Percentiles rank a stretch among this genome's conserved stretches.
These are phyloP conservation scores for Eristalinus aeneus DNA, from an alignment of 2,888 invertebrate genomes.

Conservation along the genomic window DNA sequence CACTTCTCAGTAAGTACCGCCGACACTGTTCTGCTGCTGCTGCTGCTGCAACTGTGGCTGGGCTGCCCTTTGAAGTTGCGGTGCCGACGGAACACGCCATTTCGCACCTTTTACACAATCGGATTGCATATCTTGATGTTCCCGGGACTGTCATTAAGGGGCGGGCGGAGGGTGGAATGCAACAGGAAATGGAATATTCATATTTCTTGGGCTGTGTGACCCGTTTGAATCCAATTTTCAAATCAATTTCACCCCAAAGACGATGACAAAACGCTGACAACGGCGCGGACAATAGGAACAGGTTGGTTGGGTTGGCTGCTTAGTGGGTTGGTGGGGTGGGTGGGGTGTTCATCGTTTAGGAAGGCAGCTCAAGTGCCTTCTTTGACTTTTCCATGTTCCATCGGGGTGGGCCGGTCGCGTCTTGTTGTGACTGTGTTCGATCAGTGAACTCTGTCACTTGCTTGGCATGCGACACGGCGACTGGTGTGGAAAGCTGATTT, in stretches of 20 bases:
- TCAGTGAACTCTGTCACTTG: conserved; percentile 48
- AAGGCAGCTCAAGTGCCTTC: not conserved
- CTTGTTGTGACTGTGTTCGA: conserved; percentile 24
- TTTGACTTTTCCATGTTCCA: not conserved
- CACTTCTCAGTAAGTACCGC: conserved; percentile 30
- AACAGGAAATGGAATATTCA: conserved; percentile 52
- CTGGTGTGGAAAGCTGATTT: conserved; percentile 36
- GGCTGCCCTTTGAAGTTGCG: conserved; percentile 34
- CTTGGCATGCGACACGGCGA: not conserved
- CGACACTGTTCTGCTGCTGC: not conserved
- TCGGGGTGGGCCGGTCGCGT: not conserved
- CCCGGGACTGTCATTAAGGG: not conserved
- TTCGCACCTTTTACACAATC: conserved; percentile 66
- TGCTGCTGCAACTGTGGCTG: not conserved
- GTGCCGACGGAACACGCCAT: conserved; percentile 41
- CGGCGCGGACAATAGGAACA: not conserved
- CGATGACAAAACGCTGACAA: conserved; percentile 5
- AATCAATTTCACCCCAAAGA: conserved; percentile 65
- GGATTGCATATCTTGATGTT: conserved; percentile 45
- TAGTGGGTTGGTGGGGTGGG: too few relatives aligned
- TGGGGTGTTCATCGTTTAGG: not conserved
- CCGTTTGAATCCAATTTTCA: conserved; percentile 59
- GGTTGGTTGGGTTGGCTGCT: too few relatives aligned
- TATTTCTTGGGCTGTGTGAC: not conserved
- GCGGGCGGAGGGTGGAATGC: not conserved